These are phyloP conservation scores for Mungos mungo DNA, from an alignment of 2,113 vertebrate genomes.

Conservation along the genomic window DNA sequence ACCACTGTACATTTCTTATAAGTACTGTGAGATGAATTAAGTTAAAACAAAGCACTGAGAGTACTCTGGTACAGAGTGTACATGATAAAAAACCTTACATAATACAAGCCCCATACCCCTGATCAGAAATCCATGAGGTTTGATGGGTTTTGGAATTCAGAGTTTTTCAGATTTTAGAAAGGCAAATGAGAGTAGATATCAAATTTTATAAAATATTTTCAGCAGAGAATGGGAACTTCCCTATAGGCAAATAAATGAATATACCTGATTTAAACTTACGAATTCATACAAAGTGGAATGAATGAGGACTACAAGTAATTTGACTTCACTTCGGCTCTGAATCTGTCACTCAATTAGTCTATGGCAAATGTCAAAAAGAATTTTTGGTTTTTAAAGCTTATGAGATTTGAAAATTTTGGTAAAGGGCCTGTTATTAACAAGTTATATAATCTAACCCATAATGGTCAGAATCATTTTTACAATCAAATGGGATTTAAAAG, in stretches of 20 bases:
- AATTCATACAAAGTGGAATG: neutral
- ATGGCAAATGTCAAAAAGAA: neutral
- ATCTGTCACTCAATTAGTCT: neutral
- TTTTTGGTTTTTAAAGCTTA: neutral
- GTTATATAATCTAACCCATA: neutral
- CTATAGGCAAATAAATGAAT: neutral
- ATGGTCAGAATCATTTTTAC: neutral
- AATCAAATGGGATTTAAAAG: neutral
- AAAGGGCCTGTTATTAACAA: neutral
- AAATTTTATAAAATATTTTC: conserved; percentile 12
- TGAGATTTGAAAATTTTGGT: neutral
- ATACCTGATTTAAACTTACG: neutral
- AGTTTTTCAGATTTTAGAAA: neutral
- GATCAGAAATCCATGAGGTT: neutral
- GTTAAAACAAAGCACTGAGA: neutral
- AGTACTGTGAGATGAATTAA: neutral
- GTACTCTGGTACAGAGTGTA: neutral
- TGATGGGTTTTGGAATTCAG: neutral
- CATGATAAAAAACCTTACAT: neutral
- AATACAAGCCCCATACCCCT: neutral
- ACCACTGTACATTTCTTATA: neutral
- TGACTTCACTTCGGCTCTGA: neutral
- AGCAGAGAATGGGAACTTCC: neutral
- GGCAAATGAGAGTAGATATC: neutral
- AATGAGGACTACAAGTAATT: neutral